Evolutionary conservation across 1,140 invertebrate genomes (phyloP).

Genomic region (Drosophila leontia): DNA sequence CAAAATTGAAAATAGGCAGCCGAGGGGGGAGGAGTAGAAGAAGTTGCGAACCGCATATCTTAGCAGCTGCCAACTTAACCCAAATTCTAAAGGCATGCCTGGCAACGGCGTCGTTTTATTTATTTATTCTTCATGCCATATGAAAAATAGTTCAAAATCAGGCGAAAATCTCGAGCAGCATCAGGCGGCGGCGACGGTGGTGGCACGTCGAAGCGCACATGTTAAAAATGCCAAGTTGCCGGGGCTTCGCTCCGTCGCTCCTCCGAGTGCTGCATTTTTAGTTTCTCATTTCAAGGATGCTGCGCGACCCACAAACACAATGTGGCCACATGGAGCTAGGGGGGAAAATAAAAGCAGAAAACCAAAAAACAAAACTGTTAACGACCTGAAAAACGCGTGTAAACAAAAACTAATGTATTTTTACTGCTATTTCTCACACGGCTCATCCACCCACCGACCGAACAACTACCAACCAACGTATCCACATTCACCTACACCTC

Average conservation of each 20-base stretch:
- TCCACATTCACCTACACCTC: slow-evolving; percentile 16
- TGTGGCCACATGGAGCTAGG: slow-evolving; percentile 25
- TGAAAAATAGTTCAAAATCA: slow-evolving; percentile 81
- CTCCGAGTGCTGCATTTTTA: slow-evolving; percentile 66
- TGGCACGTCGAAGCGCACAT: slow-evolving; percentile 67
- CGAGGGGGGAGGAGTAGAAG: neutral
- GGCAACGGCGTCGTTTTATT: slow-evolving; percentile 54
- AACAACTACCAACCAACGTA: slow-evolving; percentile 22
- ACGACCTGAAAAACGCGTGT: slow-evolving; percentile 75
- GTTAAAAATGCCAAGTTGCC: slow-evolving; percentile 69
- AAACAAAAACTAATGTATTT: slow-evolving; percentile 84
- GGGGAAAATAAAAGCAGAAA: slow-evolving; percentile 40
- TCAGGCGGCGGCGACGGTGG: slow-evolving; percentile 41
- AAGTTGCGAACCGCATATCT: slow-evolving; percentile 57
- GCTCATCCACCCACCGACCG: slow-evolving; percentile 37
- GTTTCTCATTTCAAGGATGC: slow-evolving; percentile 77
- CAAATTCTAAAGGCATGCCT: slow-evolving; percentile 44
- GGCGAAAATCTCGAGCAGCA: slow-evolving; percentile 51
- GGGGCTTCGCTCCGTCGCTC: slow-evolving; percentile 30
- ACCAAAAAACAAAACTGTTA: slow-evolving; percentile 72
- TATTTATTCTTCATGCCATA: slow-evolving; percentile 74
- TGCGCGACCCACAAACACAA: slow-evolving; percentile 71
- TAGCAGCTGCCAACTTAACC: slow-evolving; percentile 66
- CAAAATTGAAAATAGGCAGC: slow-evolving; percentile 46
- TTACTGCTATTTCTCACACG: slow-evolving; percentile 76